Evolutionary conservation across 2,888 invertebrate species (phyloP).

Genomic region (Ornithoptera alexandrae): DNA sequence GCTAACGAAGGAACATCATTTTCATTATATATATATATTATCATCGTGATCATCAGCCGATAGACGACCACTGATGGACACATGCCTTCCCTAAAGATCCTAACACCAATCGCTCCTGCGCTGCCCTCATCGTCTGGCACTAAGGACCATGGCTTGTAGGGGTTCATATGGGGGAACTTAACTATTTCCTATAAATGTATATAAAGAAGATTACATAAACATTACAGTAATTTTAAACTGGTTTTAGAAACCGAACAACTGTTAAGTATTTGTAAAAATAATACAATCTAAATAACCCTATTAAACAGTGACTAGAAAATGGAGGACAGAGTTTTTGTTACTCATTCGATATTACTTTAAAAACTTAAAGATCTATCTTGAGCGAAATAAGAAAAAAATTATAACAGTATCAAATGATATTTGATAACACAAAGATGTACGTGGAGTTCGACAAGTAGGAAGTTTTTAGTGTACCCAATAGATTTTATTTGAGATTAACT

Average conservation of each 20-base stretch:
- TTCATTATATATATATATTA: too few relatives aligned
- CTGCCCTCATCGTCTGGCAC: too few relatives aligned
- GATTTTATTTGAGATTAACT: background rate
- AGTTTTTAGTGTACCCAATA: background rate
- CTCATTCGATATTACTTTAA: background rate
- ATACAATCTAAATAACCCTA: background rate
- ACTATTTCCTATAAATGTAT: too few relatives aligned
- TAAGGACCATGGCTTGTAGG: too few relatives aligned
- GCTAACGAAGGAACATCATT: too few relatives aligned
- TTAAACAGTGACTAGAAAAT: background rate
- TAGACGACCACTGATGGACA: too few relatives aligned
- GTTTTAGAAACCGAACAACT: background rate
- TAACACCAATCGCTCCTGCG: too few relatives aligned
- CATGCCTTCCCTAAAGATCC: too few relatives aligned
- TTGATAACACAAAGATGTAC: background rate
- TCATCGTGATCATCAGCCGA: too few relatives aligned
- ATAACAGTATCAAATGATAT: background rate
- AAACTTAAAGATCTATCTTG: background rate
- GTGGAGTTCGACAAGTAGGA: background rate
- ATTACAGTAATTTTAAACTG: background rate
- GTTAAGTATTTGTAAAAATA: background rate
- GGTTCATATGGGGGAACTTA: too few relatives aligned
- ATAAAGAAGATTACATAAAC: background rate
- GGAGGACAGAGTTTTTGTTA: background rate
- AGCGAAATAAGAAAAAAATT: background rate